Conservation (phyloP, 2,888 invertebrate genomes). For the Microchrysa polita region DNA sequence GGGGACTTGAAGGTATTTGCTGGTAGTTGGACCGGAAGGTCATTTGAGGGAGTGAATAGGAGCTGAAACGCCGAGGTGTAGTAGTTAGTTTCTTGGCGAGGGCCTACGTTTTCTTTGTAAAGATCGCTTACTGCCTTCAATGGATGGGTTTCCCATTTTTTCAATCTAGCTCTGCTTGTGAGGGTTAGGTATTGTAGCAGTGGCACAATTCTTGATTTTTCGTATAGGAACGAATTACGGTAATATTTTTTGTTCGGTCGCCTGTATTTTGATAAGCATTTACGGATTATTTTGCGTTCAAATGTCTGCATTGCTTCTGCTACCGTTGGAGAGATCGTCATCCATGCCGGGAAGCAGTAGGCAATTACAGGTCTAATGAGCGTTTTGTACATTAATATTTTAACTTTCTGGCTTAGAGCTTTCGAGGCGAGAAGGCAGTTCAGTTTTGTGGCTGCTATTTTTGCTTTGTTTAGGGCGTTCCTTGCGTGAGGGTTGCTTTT, state of each 20-base stretch:
- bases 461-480: not conserved
- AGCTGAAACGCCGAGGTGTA: no score
- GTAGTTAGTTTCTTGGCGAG: no score
- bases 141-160: no score
- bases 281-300: conserved; percentile 38
- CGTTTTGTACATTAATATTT: conserved; percentile 40
- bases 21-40: no score
- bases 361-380: conserved; percentile 32
- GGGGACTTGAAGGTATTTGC: no score
- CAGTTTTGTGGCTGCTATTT: not conserved
- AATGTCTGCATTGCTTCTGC: conserved; percentile 30
- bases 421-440: not conserved
- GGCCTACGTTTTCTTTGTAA: no score
- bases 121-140: no score
- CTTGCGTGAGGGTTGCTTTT: conserved; percentile 26
- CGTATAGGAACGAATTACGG: conserved; percentile 3
- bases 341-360: conserved; percentile 38
- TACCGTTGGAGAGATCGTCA: conserved; percentile 26
- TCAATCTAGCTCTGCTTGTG: no score
- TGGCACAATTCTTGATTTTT: not conserved
- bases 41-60: no score
- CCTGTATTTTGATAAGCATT: not conserved
- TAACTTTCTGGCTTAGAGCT: not conserved
- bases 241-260: conserved; percentile 14
- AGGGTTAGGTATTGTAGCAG: not conserved